These are phyloP conservation scores for Drosophila pseudoobscura DNA, from an alignment of 1,140 invertebrate genomes.

Conservation along the genomic window DNA sequence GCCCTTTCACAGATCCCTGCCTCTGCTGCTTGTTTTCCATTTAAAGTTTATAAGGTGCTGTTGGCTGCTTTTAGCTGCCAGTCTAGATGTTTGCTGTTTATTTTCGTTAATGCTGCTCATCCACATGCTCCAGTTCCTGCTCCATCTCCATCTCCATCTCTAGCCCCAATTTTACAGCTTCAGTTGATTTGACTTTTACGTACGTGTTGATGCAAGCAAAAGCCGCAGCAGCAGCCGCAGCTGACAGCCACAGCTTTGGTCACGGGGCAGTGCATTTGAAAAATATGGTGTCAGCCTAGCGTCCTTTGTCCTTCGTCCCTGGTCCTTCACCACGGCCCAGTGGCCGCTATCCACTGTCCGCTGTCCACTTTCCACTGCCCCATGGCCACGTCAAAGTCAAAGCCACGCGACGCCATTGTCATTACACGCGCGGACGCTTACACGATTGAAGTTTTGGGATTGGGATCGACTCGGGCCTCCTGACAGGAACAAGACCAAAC, in stretches of 20 bases:
- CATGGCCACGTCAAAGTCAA: slow-evolving; percentile 75
- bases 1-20: slow-evolving; percentile 16
- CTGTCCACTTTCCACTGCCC: slow-evolving; percentile 24
- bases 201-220: slow-evolving; percentile 61
- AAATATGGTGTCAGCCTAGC: slow-evolving; percentile 37
- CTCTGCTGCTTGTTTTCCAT: slow-evolving; percentile 43
- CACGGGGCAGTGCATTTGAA: slow-evolving; percentile 60
- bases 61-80: slow-evolving; percentile 71
- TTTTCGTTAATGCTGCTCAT: slow-evolving; percentile 64
- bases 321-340: background rate
- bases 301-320: background rate
- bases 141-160: background rate
- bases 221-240: slow-evolving; percentile 21
- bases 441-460: slow-evolving; percentile 61
- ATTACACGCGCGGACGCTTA: slow-evolving; percentile 78
- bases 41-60: slow-evolving; percentile 77
- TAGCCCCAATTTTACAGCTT: slow-evolving; percentile 37
- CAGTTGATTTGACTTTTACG: slow-evolving; percentile 73
- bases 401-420: slow-evolving; percentile 76
- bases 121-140: slow-evolving; percentile 4
- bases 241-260: slow-evolving; percentile 53
- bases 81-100: slow-evolving; percentile 73
- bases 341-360: background rate
- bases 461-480: slow-evolving; percentile 25
- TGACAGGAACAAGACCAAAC: slow-evolving; percentile 1